Conservation (phyloP, 2,113 vertebrate species). For the Empidonax alnorum region DNA sequence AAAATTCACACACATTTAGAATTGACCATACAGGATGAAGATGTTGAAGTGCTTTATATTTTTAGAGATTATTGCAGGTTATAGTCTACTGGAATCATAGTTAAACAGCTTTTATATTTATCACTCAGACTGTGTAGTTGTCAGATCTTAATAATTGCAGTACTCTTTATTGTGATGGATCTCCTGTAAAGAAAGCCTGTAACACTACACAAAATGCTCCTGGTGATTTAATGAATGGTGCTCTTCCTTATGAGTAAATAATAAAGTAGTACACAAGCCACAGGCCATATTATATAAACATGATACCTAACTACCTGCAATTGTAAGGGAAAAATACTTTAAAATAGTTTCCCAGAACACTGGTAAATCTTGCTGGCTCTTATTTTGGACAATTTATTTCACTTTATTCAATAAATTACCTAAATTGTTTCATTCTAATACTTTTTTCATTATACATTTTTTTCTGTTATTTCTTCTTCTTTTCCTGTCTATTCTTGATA, state of each 20-base stretch:
- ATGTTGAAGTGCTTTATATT: background rate
- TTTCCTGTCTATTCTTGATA: background rate
- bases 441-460: background rate
- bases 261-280: background rate
- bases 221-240: background rate
- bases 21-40: background rate
- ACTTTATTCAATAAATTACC: background rate
- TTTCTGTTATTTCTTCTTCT: background rate
- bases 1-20: background rate
- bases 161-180: constrained; percentile 26
- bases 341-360: background rate
- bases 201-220: background rate
- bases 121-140: background rate
- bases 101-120: constrained; percentile 2
- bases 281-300: background rate
- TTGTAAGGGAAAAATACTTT: background rate
- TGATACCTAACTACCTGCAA: background rate
- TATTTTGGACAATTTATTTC: background rate
- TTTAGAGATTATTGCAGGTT: background rate
- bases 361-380: background rate
- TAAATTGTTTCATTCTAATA: background rate
- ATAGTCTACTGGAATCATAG: background rate
- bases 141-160: constrained; percentile 6
- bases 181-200: background rate
- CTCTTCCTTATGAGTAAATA: constrained; percentile 3